phyloP scores from a whole-genome alignment of 2,113 vertebrate species.

The Melanocharis versteri region DNA sequence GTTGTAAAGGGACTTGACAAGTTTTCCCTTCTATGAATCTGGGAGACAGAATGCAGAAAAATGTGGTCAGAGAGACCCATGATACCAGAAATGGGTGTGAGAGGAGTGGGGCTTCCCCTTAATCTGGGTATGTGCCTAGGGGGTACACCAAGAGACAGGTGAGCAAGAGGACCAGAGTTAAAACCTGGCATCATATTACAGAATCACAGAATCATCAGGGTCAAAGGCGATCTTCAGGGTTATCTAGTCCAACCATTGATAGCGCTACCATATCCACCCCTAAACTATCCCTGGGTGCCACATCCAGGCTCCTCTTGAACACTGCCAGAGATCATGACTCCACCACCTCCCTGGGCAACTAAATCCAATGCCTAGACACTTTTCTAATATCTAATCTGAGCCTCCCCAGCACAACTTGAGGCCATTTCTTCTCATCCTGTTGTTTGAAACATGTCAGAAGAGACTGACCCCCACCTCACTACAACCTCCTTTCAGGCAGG shows the following conservation, averaged over 20 bases:
- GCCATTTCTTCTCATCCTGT: background rate
- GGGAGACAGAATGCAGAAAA: constrained; percentile 40
- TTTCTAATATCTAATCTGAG: background rate
- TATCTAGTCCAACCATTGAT: background rate
- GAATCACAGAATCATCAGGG: background rate
- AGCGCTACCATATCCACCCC: background rate
- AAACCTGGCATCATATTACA: background rate
- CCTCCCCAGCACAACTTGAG: background rate
- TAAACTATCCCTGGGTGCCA: background rate
- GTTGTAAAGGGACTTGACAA: constrained; percentile 28
- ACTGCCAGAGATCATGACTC: background rate
- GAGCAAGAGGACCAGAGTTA: background rate
- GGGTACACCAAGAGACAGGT: background rate
- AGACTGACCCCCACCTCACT: background rate
- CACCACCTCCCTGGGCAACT: background rate
- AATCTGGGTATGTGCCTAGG: background rate
- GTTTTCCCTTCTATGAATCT: constrained; percentile 48
- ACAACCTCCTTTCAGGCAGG: background rate
- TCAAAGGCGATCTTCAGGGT: background rate
- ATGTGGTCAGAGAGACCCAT: background rate
- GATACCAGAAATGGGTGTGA: background rate
- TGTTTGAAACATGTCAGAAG: background rate
- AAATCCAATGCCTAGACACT: background rate
- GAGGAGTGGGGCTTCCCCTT: background rate
- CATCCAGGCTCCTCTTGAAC: background rate